Base-by-base conservation (phyloP, 2,888 invertebrate genomes). In the Trissolcus japonicus region DNA sequence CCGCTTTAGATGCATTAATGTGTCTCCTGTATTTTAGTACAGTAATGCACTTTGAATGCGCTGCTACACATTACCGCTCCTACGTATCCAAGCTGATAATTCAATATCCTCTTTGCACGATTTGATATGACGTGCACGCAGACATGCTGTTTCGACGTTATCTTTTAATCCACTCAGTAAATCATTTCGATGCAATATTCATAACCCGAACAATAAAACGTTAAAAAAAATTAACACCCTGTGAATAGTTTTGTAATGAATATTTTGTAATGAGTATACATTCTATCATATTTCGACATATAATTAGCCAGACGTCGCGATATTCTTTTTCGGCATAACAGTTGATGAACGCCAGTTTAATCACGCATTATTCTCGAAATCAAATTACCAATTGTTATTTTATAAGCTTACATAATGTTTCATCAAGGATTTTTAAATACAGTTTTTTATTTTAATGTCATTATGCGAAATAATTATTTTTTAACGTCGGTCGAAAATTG, bases 101-200 rank as follows among this genome's bases (percentile, higher is more conserved):
- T 76, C 76, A 76, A 76, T 76, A 76, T 69, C 76, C 76, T 76
- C 76, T 76, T 69, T 76, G 60, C 76, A 48, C 61, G 69, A 60
- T 57, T 76, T 65, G 69, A 76, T 35, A 35, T 69, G 76, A 69
- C 69, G 60, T 75, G 75, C 69, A 51, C 63, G 69, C 59, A 67
- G 74, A 68, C 57, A 63, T 59, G 68, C 55, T 69, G 69, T 69
- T 75, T 65, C 53, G 61, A 76, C 69, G 69, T 75, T 68, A 68
- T 63, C 76, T 76, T 76, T 76, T 76, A 65, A 69, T 69, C 69
- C 65, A 61, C 62, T 59, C 53, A 41, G 55, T 56, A 46, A 21
- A 65, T 60, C 59, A 69, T 76, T 65, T 65, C 61, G 41, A 60
- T 69, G 53, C 40, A 56, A 65, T 60, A 66, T 69, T 67, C 41